Conservation (phyloP, 2,797 vertebrate species). For the Fundulus diaphanus region DNA sequence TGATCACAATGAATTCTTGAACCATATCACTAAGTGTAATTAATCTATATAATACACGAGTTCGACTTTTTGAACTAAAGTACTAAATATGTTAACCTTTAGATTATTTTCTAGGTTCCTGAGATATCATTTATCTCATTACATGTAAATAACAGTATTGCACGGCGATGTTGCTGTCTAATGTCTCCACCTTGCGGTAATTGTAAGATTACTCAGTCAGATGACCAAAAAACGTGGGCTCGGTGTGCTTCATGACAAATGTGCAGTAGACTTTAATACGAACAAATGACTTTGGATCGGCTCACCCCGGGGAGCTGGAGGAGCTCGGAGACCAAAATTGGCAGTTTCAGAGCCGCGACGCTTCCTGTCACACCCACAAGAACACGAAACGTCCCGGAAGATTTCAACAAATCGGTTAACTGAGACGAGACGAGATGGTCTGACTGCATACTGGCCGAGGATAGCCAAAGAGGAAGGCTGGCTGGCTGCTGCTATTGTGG, state of each 20-base stretch:
- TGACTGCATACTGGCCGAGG: slow-evolving; percentile 60
- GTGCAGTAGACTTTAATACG: neutral
- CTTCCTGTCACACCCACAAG: slow-evolving; percentile 94
- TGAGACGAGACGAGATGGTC: slow-evolving; percentile 3
- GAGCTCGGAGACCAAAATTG: slow-evolving; percentile 83
- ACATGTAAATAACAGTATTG: neutral
- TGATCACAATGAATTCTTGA: neutral
- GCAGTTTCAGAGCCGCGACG: slow-evolving; percentile 92
- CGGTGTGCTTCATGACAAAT: neutral
- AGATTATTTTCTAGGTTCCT: neutral
- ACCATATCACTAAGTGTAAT: neutral
- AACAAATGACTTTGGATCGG: slow-evolving; percentile 6
- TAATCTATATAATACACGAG: neutral
- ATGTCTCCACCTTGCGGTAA: slow-evolving; percentile 56
- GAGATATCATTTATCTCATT: neutral
- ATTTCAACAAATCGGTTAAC: slow-evolving; percentile 41
- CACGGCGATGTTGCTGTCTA: neutral
- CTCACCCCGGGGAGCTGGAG: slow-evolving; percentile 88
- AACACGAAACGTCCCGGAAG: slow-evolving; percentile 63
- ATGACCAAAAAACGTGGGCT: neutral
- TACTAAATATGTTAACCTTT: neutral
- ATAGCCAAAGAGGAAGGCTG: neutral
- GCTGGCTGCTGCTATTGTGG: fast-evolving
- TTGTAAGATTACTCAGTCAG: neutral
- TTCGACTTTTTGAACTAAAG: neutral